Evolutionary conservation across 2,797 vertebrate species (phyloP).

Genomic region (Phalanger gymnotis): DNA sequence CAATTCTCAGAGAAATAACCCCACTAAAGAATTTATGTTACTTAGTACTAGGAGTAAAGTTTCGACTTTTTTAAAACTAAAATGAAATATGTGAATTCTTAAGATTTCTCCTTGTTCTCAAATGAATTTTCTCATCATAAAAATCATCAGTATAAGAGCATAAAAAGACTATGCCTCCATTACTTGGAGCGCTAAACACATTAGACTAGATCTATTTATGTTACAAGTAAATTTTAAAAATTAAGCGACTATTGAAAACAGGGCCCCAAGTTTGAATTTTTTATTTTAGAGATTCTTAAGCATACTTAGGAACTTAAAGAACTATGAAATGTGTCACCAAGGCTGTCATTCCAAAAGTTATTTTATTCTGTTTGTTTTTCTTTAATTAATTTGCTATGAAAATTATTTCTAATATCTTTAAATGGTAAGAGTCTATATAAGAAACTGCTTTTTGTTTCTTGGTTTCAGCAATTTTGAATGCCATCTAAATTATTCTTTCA

Average conservation of each 20-base stretch:
- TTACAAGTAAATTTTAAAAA: background rate
- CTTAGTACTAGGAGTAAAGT: background rate
- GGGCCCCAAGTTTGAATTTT: background rate
- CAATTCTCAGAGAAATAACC: background rate
- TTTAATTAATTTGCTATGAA: background rate
- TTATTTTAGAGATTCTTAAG: background rate
- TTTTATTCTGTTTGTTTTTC: background rate
- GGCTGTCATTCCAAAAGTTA: background rate
- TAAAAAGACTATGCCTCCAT: background rate
- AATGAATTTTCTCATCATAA: background rate
- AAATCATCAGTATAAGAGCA: background rate
- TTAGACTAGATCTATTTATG: background rate
- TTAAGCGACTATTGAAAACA: background rate
- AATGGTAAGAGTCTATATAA: background rate
- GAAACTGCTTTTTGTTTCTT: conserved; percentile 27
- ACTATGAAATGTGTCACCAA: background rate
- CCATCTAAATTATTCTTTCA: background rate
- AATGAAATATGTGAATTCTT: background rate
- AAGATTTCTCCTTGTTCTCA: background rate
- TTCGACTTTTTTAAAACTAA: background rate
- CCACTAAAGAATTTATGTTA: background rate
- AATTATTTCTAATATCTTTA: background rate
- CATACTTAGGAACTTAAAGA: background rate
- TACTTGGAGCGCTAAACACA: background rate
- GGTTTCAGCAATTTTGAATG: conserved; percentile 17